Percentiles rank a stretch among this genome's conserved stretches.
Conservation (phyloP, 2,113 vertebrate species). For the Pteruthius melanotis region DNA sequence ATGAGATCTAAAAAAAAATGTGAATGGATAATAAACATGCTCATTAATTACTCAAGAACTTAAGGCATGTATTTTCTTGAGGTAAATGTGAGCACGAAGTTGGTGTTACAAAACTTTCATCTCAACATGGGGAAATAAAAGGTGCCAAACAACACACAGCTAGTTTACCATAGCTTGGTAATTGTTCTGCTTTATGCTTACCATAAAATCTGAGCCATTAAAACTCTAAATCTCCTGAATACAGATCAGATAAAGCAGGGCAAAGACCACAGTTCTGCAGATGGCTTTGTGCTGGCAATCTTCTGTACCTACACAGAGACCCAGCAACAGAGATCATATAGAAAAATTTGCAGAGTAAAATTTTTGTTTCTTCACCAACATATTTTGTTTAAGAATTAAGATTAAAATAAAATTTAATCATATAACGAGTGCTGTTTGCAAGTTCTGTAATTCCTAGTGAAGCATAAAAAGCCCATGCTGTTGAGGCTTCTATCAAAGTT, state of each 20-base stretch:
- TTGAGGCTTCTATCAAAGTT: neutral
- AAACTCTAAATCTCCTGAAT: neutral
- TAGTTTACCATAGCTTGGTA: neutral
- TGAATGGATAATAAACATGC: neutral
- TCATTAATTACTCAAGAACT: neutral
- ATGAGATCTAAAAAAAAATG: neutral
- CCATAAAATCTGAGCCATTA: neutral
- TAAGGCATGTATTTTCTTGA: neutral
- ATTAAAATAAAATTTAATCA: neutral
- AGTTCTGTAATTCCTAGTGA: neutral
- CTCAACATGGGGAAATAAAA: neutral
- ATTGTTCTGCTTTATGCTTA: neutral
- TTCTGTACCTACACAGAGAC: neutral
- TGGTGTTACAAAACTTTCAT: neutral
- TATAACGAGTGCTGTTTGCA: neutral
- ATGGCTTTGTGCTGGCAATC: neutral
- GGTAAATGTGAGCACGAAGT: neutral
- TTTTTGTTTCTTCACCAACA: neutral
- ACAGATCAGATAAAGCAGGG: neutral
- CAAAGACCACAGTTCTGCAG: neutral
- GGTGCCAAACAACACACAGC: neutral
- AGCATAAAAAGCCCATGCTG: neutral
- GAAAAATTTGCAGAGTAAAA: neutral
- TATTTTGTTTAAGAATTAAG: neutral
- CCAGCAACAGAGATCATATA: fast-evolving